Evolutionary conservation across 1,140 invertebrate species (phyloP).

Genomic region (Drosophila punjabiensis): DNA sequence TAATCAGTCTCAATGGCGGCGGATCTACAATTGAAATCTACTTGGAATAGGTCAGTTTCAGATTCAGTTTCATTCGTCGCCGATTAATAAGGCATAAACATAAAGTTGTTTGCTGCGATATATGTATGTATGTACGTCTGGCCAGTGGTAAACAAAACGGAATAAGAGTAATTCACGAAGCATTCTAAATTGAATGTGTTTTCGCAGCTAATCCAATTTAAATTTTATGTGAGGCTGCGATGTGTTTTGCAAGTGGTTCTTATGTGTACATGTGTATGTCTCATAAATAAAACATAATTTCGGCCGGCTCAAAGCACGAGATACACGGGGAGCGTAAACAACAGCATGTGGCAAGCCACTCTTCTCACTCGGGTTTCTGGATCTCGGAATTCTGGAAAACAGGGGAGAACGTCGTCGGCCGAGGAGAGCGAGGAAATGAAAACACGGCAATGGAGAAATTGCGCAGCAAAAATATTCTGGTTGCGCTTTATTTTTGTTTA

Average conservation of each 20-base stretch:
- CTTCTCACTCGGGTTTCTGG: slow-evolving; percentile 19
- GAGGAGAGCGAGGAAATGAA: slow-evolving; percentile 27
- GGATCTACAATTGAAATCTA: slow-evolving; percentile 64
- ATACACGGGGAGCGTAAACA: slow-evolving; percentile 27
- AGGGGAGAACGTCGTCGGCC: background rate
- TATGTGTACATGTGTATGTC: slow-evolving; percentile 6
- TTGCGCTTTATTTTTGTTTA: slow-evolving; percentile 48
- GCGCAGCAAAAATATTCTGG: slow-evolving; percentile 64
- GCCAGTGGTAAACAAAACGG: slow-evolving; percentile 20
- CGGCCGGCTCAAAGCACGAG: slow-evolving; percentile 18
- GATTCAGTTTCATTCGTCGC: slow-evolving; percentile 34
- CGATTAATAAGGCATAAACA: slow-evolving; percentile 26
- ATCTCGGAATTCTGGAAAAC: slow-evolving; percentile 23
- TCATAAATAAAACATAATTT: slow-evolving; percentile 15
- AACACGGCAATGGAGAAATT: slow-evolving; percentile 65
- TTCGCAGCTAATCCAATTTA: slow-evolving; percentile 43
- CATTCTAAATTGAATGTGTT: slow-evolving; percentile 18
- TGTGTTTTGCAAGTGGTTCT: slow-evolving; percentile 25
- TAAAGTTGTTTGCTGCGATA: slow-evolving; percentile 12
- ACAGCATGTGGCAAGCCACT: slow-evolving; percentile 17
- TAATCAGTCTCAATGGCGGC: slow-evolving; percentile 23
- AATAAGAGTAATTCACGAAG: background rate
- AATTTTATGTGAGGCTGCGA: slow-evolving; percentile 26
- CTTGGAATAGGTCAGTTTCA: slow-evolving; percentile 79
- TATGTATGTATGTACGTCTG: background rate